A percentile compares a stretch with the other conserved stretches of the same genome.
These are phyloP conservation scores for Thunnus thynnus DNA, from an alignment of 2,113 vertebrate species.

Conservation along the genomic window DNA sequence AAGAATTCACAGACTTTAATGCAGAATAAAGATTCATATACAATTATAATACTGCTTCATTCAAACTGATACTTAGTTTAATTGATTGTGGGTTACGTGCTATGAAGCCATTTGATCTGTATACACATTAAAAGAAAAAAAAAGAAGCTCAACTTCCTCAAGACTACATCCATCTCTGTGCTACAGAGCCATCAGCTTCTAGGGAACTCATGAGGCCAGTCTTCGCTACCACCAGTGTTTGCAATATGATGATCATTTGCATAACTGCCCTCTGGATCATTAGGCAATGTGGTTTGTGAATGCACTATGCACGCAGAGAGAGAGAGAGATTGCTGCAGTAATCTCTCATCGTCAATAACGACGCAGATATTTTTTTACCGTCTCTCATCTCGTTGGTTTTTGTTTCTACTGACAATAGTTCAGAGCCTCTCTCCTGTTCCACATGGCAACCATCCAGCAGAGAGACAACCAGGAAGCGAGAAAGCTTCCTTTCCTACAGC, in stretches of 20 bases:
- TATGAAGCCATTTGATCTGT: not conserved
- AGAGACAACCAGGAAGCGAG: slow-evolving; percentile 36
- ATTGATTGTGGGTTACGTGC: not conserved
- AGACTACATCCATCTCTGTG: not conserved
- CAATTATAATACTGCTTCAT: slow-evolving; percentile 4
- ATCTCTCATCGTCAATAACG: slow-evolving; percentile 12
- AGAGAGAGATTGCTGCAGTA: not conserved
- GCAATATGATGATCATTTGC: not conserved
- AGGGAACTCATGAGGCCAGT: not conserved
- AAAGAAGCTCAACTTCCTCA: not conserved
- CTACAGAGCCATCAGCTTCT: slow-evolving; percentile 28
- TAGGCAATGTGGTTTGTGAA: slow-evolving; percentile 56
- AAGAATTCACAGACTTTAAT: not conserved
- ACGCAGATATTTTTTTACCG: not conserved
- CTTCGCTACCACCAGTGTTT: slow-evolving; percentile 1
- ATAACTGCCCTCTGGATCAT: slow-evolving; percentile 1
- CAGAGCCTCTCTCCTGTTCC: slow-evolving; percentile 8
- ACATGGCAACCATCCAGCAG: slow-evolving; percentile 24
- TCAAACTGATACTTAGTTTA: slow-evolving; percentile 2
- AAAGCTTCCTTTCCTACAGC: slow-evolving; percentile 16
- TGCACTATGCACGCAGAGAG: slow-evolving; percentile 34
- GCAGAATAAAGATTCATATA: not conserved
- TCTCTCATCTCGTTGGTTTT: slow-evolving; percentile 9
- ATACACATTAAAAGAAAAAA: not conserved
- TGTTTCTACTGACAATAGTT: slow-evolving; percentile 5